These are phyloP conservation scores for Elmis aenea DNA, from an alignment of 2,888 invertebrate genomes.

Conservation along the genomic window DNA sequence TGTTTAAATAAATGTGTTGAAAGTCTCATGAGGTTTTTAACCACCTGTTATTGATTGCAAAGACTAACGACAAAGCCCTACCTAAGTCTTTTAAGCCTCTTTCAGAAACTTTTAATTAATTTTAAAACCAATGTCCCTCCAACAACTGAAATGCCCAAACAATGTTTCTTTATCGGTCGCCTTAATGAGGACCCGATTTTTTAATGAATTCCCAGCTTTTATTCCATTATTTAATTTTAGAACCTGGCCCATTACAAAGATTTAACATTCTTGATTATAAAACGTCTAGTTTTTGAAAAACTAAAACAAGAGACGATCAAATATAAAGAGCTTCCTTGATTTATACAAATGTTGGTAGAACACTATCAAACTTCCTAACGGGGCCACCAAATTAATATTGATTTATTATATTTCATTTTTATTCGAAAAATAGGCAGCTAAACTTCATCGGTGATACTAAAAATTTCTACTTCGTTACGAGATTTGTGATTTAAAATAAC, in stretches of 20 bases:
- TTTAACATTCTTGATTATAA: too few relatives aligned
- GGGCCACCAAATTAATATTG: too few relatives aligned
- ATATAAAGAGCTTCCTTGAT: too few relatives aligned
- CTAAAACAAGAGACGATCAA: too few relatives aligned
- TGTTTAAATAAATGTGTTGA: too few relatives aligned
- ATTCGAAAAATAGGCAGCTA: too few relatives aligned
- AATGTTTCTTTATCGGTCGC: slow-evolving; percentile 27
- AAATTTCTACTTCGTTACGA: slow-evolving; percentile 21
- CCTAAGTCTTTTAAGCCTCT: slow-evolving; percentile 30
- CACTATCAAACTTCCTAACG: too few relatives aligned
- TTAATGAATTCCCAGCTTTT: slow-evolving; percentile 12
- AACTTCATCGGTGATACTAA: slow-evolving; percentile 23
- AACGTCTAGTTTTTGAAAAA: too few relatives aligned
- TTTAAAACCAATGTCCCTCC: slow-evolving; percentile 29
- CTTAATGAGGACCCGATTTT: slow-evolving; percentile 28
- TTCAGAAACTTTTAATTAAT: slow-evolving; percentile 33
- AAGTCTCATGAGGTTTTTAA: slow-evolving; percentile 19
- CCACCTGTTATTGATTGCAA: slow-evolving; percentile 27
- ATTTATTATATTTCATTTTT: too few relatives aligned
- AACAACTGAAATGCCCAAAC: slow-evolving; percentile 27
- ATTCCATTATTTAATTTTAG: not conserved
- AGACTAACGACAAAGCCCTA: slow-evolving; percentile 20
- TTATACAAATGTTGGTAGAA: too few relatives aligned
- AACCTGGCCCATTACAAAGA: too few relatives aligned
- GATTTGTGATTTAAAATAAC: slow-evolving; percentile 20